These are phyloP conservation scores for Caenorhabditis sp. DNA, from an alignment of 2,888 invertebrate species.

Conservation along the genomic window DNA sequence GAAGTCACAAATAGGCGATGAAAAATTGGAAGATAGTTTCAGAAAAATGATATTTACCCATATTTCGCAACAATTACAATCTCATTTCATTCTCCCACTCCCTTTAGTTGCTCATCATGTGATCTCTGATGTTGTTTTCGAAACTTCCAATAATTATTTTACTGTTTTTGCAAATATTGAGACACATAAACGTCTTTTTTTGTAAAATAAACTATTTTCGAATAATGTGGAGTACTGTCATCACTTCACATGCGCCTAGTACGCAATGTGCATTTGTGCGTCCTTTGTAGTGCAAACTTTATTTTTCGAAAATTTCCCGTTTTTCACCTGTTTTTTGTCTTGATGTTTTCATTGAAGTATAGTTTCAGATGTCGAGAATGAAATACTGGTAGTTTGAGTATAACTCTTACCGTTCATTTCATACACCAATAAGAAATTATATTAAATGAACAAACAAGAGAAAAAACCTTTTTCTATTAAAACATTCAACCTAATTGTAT, in stretches of 20 bases:
- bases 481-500: too few relatives aligned
- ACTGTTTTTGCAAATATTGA: background rate
- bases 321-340: background rate
- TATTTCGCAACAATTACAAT: background rate
- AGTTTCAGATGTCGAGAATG: too few relatives aligned
- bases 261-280: constrained; percentile 19
- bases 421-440: too few relatives aligned
- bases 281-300: constrained; percentile 4
- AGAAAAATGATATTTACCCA: background rate
- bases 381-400: too few relatives aligned
- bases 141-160: background rate
- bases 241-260: background rate
- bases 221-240: background rate
- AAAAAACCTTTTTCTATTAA: too few relatives aligned
- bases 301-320: background rate
- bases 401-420: too few relatives aligned
- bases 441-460: too few relatives aligned
- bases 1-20: background rate
- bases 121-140: background rate
- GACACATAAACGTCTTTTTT: background rate
- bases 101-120: background rate
- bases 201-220: background rate
- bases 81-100: background rate
- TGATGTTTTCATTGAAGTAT: constrained; percentile 6
- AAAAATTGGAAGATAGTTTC: background rate